phyloP scores from a whole-genome alignment of 2,888 invertebrate species.

The Seira ritae region DNA sequence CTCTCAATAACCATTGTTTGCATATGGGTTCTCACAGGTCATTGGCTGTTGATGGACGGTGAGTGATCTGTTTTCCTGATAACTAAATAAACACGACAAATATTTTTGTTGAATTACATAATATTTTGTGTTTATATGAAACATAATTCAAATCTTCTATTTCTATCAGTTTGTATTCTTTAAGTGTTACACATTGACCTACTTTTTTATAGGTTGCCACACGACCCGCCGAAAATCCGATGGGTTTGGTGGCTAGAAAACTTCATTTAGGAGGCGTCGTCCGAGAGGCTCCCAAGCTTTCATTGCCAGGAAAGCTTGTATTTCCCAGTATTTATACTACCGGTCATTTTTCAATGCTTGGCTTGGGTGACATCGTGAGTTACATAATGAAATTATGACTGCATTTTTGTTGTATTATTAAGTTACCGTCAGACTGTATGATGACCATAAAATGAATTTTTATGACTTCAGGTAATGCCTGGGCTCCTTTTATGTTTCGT shows the following conservation, averaged over 20 bases:
- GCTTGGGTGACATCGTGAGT: slow-evolving; percentile 81
- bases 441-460: neutral
- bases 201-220: slow-evolving; percentile 82
- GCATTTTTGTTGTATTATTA: neutral
- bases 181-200: no score
- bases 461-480: slow-evolving; percentile 86
- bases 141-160: slow-evolving; percentile 36
- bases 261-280: slow-evolving; percentile 93
- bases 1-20: slow-evolving; percentile 95
- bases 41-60: slow-evolving; percentile 99
- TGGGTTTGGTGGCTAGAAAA: slow-evolving; percentile 94
- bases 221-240: slow-evolving; percentile 92
- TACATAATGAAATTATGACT: slow-evolving; percentile 8
- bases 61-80: slow-evolving; percentile 73
- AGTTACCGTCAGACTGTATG: no score
- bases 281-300: slow-evolving; percentile 91
- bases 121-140: slow-evolving; percentile 39
- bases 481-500: slow-evolving; percentile 97
- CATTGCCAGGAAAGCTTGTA: slow-evolving; percentile 96
- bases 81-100: neutral
- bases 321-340: slow-evolving; percentile 97
- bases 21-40: slow-evolving; percentile 98
- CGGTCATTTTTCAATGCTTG: slow-evolving; percentile 98
- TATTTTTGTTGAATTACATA: neutral
- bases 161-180: slow-evolving; percentile 94